Conservation (phyloP, 2,888 invertebrate species). For the Trissolcus japonicus region DNA sequence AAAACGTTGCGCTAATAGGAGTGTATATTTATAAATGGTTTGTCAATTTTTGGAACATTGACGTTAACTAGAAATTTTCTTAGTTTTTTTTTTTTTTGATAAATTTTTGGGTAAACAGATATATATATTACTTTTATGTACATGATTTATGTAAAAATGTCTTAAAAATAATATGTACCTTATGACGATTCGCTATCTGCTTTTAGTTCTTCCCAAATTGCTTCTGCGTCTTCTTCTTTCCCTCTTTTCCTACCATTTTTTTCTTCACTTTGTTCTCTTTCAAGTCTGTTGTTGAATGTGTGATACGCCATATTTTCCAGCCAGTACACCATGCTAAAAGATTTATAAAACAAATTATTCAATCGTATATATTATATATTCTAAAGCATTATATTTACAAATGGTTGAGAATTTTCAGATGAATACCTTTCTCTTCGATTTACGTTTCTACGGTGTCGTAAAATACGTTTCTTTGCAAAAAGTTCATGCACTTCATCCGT, state of each 20-base stretch:
- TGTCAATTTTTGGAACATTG: too few relatives aligned
- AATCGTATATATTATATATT: too few relatives aligned
- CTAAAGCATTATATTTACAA: not conserved
- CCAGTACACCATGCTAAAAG: conserved; percentile 83
- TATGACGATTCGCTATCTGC: too few relatives aligned
- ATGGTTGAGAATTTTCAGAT: not conserved
- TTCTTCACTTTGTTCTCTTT: conserved; percentile 6
- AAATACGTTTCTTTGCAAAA: conserved; percentile 89
- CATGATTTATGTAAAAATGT: not conserved
- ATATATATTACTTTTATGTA: conserved; percentile 4
- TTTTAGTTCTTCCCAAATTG: too few relatives aligned
- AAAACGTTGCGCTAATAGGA: too few relatives aligned
- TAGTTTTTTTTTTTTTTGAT: too few relatives aligned
- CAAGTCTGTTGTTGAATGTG: conserved; percentile 77
- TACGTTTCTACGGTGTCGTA: conserved; percentile 90
- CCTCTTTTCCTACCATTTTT: conserved; percentile 5
- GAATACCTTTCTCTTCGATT: conserved; percentile 82
- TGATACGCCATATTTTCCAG: conserved; percentile 83
- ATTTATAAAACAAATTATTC: conserved; percentile 60
- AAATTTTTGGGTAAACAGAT: too few relatives aligned
- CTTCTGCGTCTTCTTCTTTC: not conserved
- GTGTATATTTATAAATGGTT: too few relatives aligned
- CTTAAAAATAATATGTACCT: too few relatives aligned
- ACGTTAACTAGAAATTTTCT: too few relatives aligned
- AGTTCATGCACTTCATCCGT: conserved; percentile 82